Base-by-base conservation (phyloP, 1,140 invertebrate species). In the Drosophila bocqueti region DNA sequence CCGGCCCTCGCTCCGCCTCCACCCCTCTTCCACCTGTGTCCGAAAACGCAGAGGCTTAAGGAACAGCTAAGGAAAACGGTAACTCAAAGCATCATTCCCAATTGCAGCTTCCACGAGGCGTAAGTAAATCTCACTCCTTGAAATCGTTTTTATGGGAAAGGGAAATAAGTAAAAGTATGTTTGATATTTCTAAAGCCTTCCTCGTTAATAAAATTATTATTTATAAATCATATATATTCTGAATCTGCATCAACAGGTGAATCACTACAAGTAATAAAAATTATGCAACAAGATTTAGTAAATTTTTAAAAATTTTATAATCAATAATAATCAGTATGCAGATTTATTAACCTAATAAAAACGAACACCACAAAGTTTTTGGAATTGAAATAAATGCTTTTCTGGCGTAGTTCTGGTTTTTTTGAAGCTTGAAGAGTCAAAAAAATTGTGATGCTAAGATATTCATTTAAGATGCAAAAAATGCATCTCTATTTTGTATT, bases 21-120 rank as follows among this genome's bases (percentile, higher is more conserved):
- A 6, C 18, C 15, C 34, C 43, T 18, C 10, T 18, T n/a, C 16
- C 24, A 29, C 21, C 40, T 43, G 61, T 40, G 63, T 34, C 29
- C 38, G 26, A 36, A 62, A 15, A 60, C n/a, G 29, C 38, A 24
- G 18, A 65, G 57, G 57, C 63, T 65, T 62, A 62, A 26, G 57
- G 2, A 34, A 29, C 4, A 3, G 34, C 49, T 52, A 3, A 49
- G 16, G 18, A 34, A 52, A 34, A 34, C 1, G n/a, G 29, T 11
- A 21, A 63, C 24, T 55, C 18, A 24, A 42, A 13, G 21, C 4
- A 5, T 0, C 29, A 11, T 65, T 65, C 63, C 21, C 18, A 15
- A 4, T 2, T 31, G 8, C 54, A 31, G 4, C 16, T n/a, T 31
- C n/a, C 4, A 1, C 0, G 6, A 31, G 21, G n/a, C 9, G 26